Base-by-base conservation (phyloP, 2,113 vertebrate species). In the Alouatta palliata region DNA sequence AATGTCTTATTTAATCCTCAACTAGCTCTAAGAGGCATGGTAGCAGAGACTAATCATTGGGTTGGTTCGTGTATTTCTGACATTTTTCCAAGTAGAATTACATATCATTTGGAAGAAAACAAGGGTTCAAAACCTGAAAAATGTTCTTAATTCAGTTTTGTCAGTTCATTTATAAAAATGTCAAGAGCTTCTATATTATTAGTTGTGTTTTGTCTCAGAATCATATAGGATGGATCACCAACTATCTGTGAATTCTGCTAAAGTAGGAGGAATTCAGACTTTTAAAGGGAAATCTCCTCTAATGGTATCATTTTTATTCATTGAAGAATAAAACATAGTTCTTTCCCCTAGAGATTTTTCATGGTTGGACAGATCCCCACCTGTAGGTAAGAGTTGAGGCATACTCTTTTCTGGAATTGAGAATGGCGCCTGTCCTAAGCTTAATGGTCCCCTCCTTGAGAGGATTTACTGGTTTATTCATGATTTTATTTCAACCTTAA, bases 401-500 rank as follows among this genome's bases (percentile, higher is more conserved):
- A 30, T 7, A 35, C 17, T 58, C 9, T 56, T 83, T 93, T 82
- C 49, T 87, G 45, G 71, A 94, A 52, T 54, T 87, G 37, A 45
- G 5, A 9, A 20, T 73, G 5, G 45, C 13, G 13, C 2, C 17
- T 73, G 14, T 40, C 66, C 83, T 58, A n/a, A 75, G 45, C 32
- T 89, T 77, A 7, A 82, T 64, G 8, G 40, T 73, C 35, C 19
- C 25, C 79, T 91, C 32, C 17, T 80, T 73, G 4, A 95, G 86
- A 84, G 11, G 20, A 84, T 61, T 92, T 35, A 52, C 49, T 91
- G 47, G n/a, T 37, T 88, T 94, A 56, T 79, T 91, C 6, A 56
- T 37, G 9, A 37, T 91, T 40, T 94, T 91, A 89, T 88, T 96
- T 92, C 47, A 89, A 25, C 25, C 61, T 95, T 95, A 89, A 73